Percentiles rank a stretch among this genome's conserved stretches.
These are phyloP conservation scores for Loris lydekkerianus DNA, from an alignment of 2,797 vertebrate species.

Conservation along the genomic window DNA sequence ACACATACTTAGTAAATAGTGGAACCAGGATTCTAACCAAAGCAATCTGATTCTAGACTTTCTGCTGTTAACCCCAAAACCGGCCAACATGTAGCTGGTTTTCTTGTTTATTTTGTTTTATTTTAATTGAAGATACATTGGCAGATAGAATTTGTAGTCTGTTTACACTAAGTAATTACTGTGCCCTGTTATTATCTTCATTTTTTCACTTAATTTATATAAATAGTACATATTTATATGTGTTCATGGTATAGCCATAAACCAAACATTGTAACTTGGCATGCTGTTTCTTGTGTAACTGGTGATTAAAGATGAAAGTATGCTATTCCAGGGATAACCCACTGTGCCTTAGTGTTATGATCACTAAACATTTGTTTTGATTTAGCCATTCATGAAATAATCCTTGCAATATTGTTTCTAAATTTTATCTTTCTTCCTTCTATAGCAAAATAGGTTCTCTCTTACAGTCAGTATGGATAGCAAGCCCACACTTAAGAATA, in stretches of 20 bases:
- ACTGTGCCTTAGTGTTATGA: neutral
- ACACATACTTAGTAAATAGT: neutral
- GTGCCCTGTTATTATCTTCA: neutral
- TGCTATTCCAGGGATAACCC: neutral
- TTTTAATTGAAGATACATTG: neutral
- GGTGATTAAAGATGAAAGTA: neutral
- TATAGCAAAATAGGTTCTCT: neutral
- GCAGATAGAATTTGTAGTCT: neutral
- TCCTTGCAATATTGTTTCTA: neutral
- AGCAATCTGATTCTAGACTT: neutral
- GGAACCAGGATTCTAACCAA: neutral
- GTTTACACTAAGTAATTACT: conserved; percentile 31
- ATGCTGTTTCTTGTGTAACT: neutral
- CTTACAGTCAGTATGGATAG: neutral
- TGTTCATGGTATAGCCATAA: neutral
- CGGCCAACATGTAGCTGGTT: neutral
- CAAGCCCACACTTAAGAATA: neutral
- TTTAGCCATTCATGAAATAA: conserved; percentile 22
- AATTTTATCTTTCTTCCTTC: neutral
- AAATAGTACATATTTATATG: neutral
- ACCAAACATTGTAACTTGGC: neutral
- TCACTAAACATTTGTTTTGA: conserved; percentile 10
- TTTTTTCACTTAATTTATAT: conserved; percentile 40
- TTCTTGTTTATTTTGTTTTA: neutral
- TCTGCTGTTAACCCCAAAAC: neutral